Percentiles rank a stretch among this genome's conserved stretches.
Conservation (phyloP, 1,140 invertebrate genomes). For the Leptonema lineaticorne region DNA sequence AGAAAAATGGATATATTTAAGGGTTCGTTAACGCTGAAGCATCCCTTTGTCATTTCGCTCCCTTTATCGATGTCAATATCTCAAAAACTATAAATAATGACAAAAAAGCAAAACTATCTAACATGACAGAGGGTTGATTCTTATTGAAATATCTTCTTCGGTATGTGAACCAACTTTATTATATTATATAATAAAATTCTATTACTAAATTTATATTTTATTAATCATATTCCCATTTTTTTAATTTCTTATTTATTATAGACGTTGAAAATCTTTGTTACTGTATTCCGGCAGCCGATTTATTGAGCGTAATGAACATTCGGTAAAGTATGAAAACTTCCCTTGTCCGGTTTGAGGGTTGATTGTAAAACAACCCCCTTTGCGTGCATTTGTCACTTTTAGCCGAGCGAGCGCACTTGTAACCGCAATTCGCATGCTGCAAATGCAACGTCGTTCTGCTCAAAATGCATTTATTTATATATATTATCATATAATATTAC, state of each 20-base stretch:
- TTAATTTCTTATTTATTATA: no score
- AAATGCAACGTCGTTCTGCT: not conserved
- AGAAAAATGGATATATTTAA: no score
- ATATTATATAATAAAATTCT: no score
- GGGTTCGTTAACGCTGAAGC: not conserved
- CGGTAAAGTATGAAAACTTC: not conserved
- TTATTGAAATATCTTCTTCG: slow-evolving; percentile 38
- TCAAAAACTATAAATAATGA: slow-evolving; percentile 38
- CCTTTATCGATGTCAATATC: slow-evolving; percentile 36
- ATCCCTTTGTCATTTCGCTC: not conserved
- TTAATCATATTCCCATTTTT: no score
- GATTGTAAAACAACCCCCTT: not conserved
- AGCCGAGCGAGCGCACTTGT: slow-evolving; percentile 14
- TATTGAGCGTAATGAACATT: slow-evolving; percentile 1
- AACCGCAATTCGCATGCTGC: slow-evolving; percentile 7
- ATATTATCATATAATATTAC: not conserved
- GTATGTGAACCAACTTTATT: not conserved
- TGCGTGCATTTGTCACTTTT: slow-evolving; percentile 34
- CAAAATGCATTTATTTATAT: not conserved
- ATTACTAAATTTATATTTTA: no score
- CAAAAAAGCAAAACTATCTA: slow-evolving; percentile 28
- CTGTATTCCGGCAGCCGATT: not conserved
- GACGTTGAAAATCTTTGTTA: not conserved
- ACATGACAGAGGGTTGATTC: slow-evolving; percentile 20
- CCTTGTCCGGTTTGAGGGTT: not conserved